Conservation (phyloP, 2,888 invertebrate species). For the Cataglyphis livida region DNA sequence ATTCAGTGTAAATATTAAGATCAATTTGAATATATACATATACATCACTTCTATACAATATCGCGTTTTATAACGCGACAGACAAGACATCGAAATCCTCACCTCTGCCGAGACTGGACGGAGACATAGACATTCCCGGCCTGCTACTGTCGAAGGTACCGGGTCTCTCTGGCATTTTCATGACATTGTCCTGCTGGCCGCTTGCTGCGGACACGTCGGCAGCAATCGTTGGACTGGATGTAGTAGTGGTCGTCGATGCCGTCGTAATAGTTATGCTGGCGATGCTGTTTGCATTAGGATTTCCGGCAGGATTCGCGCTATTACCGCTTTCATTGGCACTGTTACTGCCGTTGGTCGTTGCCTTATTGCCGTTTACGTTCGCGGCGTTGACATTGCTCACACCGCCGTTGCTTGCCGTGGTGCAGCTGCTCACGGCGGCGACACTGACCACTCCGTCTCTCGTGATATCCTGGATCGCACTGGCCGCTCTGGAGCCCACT, state of each 20-base stretch:
- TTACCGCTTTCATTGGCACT: slow-evolving; percentile 64
- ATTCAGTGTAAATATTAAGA: neutral
- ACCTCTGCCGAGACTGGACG: slow-evolving; percentile 93
- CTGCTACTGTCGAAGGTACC: slow-evolving; percentile 81
- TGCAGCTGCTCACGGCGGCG: slow-evolving; percentile 86
- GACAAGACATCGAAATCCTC: slow-evolving; percentile 82
- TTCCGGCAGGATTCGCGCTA: slow-evolving; percentile 44
- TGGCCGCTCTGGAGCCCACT: slow-evolving; percentile 92
- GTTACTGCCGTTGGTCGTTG: slow-evolving; percentile 60
- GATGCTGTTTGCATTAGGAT: slow-evolving; percentile 60
- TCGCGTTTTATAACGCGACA: neutral
- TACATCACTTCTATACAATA: neutral
- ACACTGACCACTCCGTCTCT: slow-evolving; percentile 89
- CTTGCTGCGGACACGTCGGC: slow-evolving; percentile 78
- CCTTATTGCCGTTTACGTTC: slow-evolving; percentile 78
- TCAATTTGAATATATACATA: neutral
- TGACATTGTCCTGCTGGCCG: slow-evolving; percentile 78
- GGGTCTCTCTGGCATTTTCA: slow-evolving; percentile 81
- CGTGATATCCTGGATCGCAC: slow-evolving; percentile 92
- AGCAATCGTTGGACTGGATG: slow-evolving; percentile 77
- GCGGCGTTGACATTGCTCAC: slow-evolving; percentile 80
- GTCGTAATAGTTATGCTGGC: slow-evolving; percentile 76
- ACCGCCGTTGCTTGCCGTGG: slow-evolving; percentile 73
- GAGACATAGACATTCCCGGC: slow-evolving; percentile 88
- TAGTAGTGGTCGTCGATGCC: slow-evolving; percentile 77